phyloP scores from a whole-genome alignment of 30 jellyfish, hydroid and myxozoan species.

The Rhopilema esculentum region DNA sequence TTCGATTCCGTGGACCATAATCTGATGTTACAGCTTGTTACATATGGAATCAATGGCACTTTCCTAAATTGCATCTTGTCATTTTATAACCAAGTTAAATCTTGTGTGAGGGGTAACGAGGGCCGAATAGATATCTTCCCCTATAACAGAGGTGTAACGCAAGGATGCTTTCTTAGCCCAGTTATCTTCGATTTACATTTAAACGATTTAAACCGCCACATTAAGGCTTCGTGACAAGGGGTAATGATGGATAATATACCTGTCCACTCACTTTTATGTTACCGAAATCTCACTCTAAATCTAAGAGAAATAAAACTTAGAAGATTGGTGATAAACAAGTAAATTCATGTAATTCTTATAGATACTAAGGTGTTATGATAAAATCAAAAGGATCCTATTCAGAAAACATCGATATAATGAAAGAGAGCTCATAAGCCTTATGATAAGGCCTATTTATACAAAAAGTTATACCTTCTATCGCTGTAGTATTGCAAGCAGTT shows the following conservation, averaged over 20 bases:
- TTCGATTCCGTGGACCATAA: slow-evolving; percentile 48
- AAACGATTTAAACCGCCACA: slow-evolving; percentile 45
- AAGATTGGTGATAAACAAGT: slow-evolving; percentile 1
- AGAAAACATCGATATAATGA: slow-evolving; percentile 12
- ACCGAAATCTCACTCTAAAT: not conserved
- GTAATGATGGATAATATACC: slow-evolving; percentile 14
- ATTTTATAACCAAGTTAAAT: slow-evolving; percentile 25
- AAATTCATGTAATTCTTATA: slow-evolving; percentile 3
- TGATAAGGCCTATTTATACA: not conserved
- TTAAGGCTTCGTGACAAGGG: slow-evolving; percentile 24
- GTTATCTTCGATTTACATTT: slow-evolving; percentile 51
- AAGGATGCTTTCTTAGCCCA: slow-evolving; percentile 60
- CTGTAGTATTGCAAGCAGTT: slow-evolving; percentile 6
- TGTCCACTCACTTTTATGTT: slow-evolving; percentile 20
- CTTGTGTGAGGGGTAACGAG: slow-evolving; percentile 53
- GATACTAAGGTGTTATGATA: not conserved
- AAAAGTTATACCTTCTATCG: not conserved
- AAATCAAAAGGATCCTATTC: slow-evolving; percentile 21
- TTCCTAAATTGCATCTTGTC: slow-evolving; percentile 36
- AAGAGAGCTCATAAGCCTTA: slow-evolving; percentile 39
- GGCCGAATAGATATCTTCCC: slow-evolving; percentile 33
- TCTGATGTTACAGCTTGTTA: slow-evolving; percentile 34
- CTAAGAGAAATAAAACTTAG: slow-evolving; percentile 7
- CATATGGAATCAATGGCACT: slow-evolving; percentile 48
- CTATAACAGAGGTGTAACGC: slow-evolving; percentile 46